These are phyloP conservation scores for Megaleporinus macrocephalus DNA, from an alignment of 2,113 vertebrate species.

Conservation along the genomic window DNA sequence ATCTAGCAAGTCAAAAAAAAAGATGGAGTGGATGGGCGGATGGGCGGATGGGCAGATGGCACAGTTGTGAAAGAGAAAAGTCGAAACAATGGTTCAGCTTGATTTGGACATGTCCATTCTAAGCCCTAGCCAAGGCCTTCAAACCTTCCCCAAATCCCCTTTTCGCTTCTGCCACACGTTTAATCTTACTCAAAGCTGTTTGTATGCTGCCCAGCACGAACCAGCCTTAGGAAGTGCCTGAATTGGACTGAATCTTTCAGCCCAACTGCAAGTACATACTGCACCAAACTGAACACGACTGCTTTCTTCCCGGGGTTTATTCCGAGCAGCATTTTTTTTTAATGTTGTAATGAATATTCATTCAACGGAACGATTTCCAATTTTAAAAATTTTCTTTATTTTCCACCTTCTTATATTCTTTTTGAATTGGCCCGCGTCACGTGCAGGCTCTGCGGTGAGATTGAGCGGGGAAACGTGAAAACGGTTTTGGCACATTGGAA, in stretches of 20 bases:
- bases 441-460: neutral
- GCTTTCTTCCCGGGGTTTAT: neutral
- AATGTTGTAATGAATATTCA: neutral
- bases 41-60: no score
- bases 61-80: no score
- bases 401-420: neutral
- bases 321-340: no score
- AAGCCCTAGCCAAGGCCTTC: neutral
- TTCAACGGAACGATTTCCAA: neutral
- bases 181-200: no score
- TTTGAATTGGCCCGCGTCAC: neutral
- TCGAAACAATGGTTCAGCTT: no score
- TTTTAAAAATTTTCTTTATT: neutral
- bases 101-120: neutral
- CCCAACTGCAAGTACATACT: neutral
- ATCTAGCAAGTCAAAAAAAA: no score
- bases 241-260: no score
- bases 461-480: neutral
- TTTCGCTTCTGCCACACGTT: no score
- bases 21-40: no score
- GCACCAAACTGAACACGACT: neutral
- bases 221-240: no score
- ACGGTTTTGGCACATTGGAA: neutral
- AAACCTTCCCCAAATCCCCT: no score
- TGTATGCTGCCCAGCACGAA: no score